Conservation (phyloP, 2,797 vertebrate genomes). For the Eremophila alpestris region DNA sequence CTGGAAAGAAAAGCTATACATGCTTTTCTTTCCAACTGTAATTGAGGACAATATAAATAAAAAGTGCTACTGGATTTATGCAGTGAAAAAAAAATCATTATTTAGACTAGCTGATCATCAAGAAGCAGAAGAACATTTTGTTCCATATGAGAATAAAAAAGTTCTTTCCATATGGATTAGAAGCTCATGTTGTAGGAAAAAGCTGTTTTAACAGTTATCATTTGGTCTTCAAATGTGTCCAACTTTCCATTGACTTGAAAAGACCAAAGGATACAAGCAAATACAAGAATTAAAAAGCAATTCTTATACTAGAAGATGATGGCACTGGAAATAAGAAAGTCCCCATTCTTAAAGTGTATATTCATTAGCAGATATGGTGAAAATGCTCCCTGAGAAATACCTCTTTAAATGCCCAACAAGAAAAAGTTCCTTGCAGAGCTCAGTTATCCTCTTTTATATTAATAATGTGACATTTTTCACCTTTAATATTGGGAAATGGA, state of each 20-base stretch:
- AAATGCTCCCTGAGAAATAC: neutral
- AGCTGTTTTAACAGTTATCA: neutral
- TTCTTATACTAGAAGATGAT: neutral
- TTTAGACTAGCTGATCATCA: neutral
- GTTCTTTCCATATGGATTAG: neutral
- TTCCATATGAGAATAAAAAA: neutral
- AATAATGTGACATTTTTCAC: neutral
- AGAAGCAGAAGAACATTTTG: neutral
- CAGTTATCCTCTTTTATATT: neutral
- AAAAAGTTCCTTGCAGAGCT: neutral
- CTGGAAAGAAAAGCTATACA: neutral
- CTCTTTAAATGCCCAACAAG: neutral
- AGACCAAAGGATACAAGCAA: neutral
- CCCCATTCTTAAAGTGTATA: neutral
- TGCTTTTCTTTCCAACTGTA: neutral
- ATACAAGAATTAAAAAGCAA: neutral
- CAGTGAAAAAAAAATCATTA: neutral
- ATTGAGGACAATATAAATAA: neutral
- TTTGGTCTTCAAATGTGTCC: neutral
- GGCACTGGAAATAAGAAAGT: neutral
- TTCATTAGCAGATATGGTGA: neutral
- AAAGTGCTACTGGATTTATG: neutral
- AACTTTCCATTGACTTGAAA: neutral
- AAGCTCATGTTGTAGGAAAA: neutral
- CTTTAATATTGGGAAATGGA: neutral